A percentile compares a stretch with the other conserved stretches of the same genome.
Conservation (phyloP, 2,113 vertebrate species). For the Cochlearius cochlearius region DNA sequence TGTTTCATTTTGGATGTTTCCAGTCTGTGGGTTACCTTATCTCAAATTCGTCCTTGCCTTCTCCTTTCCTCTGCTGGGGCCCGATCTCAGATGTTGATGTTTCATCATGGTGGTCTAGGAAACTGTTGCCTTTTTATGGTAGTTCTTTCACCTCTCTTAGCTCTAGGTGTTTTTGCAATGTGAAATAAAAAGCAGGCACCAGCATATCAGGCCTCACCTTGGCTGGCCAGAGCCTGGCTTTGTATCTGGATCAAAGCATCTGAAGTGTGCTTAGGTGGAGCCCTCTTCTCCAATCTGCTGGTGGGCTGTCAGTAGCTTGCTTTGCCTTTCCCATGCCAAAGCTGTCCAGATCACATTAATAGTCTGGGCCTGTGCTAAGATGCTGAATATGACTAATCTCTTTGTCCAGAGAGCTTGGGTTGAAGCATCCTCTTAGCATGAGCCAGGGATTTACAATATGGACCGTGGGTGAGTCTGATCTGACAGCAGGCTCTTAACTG, state of each 20-base stretch:
- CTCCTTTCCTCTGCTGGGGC: not conserved
- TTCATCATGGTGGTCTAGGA: not conserved
- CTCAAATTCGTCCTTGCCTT: not conserved
- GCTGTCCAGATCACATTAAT: not conserved
- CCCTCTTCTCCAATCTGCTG: not conserved
- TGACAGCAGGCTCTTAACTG: not conserved
- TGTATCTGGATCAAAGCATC: not conserved
- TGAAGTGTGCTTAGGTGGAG: not conserved
- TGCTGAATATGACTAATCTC: not conserved
- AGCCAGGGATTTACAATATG: not conserved
- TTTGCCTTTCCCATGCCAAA: not conserved
- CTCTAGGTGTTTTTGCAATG: not conserved
- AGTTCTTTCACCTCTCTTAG: not conserved
- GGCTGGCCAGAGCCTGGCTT: not conserved
- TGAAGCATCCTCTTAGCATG: not conserved
- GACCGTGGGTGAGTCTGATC: not conserved
- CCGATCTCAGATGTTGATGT: not conserved
- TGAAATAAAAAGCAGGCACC: not conserved
- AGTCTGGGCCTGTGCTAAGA: not conserved
- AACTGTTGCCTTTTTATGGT: not conserved
- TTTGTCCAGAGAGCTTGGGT: not conserved
- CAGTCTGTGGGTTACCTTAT: not conserved
- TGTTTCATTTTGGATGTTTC: not conserved
- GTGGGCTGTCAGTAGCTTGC: not conserved
- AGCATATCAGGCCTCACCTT: not conserved